Evolutionary conservation across 2,888 invertebrate species (phyloP).

Genomic region (Tetrapedia diversipes): DNA sequence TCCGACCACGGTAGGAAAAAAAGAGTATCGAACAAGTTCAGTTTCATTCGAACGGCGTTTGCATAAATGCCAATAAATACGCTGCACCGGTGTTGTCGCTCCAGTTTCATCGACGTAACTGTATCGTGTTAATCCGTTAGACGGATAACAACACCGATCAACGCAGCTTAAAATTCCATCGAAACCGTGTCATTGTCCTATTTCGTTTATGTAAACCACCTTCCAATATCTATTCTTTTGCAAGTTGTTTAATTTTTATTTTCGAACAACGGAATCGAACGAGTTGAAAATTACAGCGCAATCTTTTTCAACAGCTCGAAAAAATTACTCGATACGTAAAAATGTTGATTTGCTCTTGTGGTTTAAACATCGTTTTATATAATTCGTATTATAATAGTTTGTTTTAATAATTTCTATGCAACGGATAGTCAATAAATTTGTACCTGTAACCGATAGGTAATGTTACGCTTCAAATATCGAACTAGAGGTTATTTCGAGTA

Average conservation of each 20-base stretch:
- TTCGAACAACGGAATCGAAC: neutral
- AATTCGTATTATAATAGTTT: too few species aligned
- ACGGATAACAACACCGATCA: conserved; percentile 12
- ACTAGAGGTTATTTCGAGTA: neutral
- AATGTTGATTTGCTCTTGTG: neutral
- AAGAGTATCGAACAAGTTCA: too few species aligned
- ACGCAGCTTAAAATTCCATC: conserved; percentile 33
- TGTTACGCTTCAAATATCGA: neutral
- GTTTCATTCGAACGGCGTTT: too few species aligned
- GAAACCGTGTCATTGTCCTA: conserved; percentile 8
- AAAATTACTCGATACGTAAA: neutral
- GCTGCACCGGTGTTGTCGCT: conserved; percentile 26
- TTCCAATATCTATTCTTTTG: too few species aligned
- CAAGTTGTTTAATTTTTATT: too few species aligned
- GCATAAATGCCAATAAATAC: conserved; percentile 7
- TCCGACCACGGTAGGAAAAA: too few species aligned
- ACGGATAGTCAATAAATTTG: neutral
- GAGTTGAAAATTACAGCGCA: too few species aligned
- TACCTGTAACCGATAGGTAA: too few species aligned
- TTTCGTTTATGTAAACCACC: conserved; percentile 14
- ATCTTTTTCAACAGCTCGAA: neutral
- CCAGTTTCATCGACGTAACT: conserved; percentile 57
- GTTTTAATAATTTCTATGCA: too few species aligned
- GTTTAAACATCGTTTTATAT: too few species aligned
- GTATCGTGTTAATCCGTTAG: conserved; percentile 60